Evolutionary conservation across 2,888 invertebrate genomes (phyloP).

Genomic region (Artemia sinica): DNA sequence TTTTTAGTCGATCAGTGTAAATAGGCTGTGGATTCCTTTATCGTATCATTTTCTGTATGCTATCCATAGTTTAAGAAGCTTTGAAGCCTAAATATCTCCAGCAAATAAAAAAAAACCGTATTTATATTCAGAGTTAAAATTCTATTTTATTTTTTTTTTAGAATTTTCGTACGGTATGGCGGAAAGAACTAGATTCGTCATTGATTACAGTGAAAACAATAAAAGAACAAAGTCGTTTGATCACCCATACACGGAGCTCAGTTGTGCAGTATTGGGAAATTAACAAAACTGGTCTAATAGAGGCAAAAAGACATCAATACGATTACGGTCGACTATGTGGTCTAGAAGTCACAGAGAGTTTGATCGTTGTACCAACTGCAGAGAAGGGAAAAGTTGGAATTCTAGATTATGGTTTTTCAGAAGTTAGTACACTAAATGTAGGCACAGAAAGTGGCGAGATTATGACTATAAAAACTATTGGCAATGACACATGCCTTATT

Average conservation of each 20-base stretch:
- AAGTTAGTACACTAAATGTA: not conserved
- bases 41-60: too few relatives aligned
- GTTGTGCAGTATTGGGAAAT: not conserved
- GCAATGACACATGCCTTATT: not conserved
- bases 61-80: too few relatives aligned
- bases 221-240: not conserved
- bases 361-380: not conserved
- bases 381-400: not conserved
- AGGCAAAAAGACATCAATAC: not conserved
- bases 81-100: too few relatives aligned
- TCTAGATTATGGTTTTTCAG: not conserved
- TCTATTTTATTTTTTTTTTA: not conserved
- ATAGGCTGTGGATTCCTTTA: too few relatives aligned
- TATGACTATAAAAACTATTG: not conserved
- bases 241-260: conserved; percentile 1
- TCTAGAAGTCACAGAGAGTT: not conserved
- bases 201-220: not conserved
- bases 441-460: conserved; percentile 3
- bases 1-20: too few relatives aligned
- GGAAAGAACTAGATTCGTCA: not conserved
- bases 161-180: not conserved
- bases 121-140: too few relatives aligned
- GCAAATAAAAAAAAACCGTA: too few relatives aligned
- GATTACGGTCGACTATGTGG: conserved; percentile 6
- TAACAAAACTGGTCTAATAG: not conserved